Percentiles rank a stretch among this genome's conserved stretches.
phyloP scores from a whole-genome alignment of 2,888 invertebrate genomes.

The Plusia festucae region DNA sequence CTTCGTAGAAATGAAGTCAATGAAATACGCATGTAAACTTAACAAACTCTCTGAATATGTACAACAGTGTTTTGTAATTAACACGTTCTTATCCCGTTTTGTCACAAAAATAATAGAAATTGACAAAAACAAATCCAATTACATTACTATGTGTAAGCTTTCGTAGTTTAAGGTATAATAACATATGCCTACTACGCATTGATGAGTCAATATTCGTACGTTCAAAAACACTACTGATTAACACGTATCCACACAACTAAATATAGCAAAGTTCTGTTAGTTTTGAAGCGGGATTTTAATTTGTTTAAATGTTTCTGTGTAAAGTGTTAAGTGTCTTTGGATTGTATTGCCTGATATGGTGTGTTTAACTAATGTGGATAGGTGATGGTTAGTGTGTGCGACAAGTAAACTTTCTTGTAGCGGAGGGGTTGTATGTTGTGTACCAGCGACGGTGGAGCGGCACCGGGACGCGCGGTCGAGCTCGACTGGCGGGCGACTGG shows the following conservation, averaged over 20 bases:
- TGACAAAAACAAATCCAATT: neutral
- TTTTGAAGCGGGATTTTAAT: slow-evolving; percentile 27
- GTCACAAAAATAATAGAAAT: neutral
- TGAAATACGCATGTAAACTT: slow-evolving; percentile 23
- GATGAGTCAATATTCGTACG: slow-evolving; percentile 3
- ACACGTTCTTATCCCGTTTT: neutral
- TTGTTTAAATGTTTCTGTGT: slow-evolving; percentile 23
- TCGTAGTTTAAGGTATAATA: neutral
- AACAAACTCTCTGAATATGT: slow-evolving; percentile 9
- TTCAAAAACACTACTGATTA: slow-evolving; percentile 28
- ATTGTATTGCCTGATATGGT: slow-evolving; percentile 7
- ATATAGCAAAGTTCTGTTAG: slow-evolving; percentile 25
- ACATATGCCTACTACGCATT: neutral
- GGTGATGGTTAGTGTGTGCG: slow-evolving; percentile 33
- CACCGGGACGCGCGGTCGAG: slow-evolving; percentile 50
- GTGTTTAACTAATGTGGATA: slow-evolving; percentile 15
- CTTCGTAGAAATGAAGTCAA: slow-evolving; percentile 41
- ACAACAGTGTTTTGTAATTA: neutral
- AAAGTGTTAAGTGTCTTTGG: slow-evolving; percentile 15
- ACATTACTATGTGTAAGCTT: neutral
- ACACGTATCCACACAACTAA: slow-evolving; percentile 27
- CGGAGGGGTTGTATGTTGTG: slow-evolving; percentile 28
- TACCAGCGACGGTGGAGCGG: slow-evolving; percentile 20
- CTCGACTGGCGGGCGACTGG: slow-evolving; percentile 42
- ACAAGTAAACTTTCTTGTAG: slow-evolving; percentile 46